phyloP scores from a whole-genome alignment of 2,113 vertebrate species.

The Brienomyrus brachyistius region DNA sequence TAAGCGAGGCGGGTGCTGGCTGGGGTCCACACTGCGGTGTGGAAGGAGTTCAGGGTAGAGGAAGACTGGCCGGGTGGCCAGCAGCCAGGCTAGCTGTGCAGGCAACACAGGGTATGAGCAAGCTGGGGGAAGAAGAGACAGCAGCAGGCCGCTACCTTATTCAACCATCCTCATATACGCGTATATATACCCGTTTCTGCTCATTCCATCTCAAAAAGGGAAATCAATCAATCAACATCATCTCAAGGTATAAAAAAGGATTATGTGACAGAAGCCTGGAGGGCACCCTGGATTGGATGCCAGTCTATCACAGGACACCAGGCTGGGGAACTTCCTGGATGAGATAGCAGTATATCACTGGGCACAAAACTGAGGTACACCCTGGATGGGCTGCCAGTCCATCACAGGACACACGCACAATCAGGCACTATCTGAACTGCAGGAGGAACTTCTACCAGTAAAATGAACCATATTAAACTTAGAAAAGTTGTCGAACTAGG shows the following conservation, averaged over 20 bases:
- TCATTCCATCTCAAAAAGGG: not conserved
- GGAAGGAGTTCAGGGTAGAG: constrained; percentile 87
- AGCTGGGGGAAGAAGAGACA: constrained; percentile 42
- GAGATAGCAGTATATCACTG: not conserved
- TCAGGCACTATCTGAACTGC: not conserved
- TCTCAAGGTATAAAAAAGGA: not conserved
- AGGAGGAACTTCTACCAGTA: not conserved
- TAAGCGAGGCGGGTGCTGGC: constrained; percentile 63
- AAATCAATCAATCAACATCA: not conserved
- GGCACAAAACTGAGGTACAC: not conserved
- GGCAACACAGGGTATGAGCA: constrained; percentile 66
- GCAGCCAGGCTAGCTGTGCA: constrained; percentile 77
- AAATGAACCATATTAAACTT: not conserved
- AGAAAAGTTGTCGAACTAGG: not conserved
- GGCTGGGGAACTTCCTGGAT: not conserved
- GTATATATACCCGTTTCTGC: not conserved
- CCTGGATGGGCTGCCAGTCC: too few relatives aligned
- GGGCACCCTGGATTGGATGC: not conserved
- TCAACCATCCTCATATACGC: not conserved
- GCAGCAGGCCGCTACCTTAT: not conserved
- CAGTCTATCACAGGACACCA: not conserved
- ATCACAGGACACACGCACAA: not conserved
- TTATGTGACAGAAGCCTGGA: not conserved
- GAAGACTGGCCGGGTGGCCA: constrained; percentile 76
- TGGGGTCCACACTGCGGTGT: constrained; percentile 65